Conservation (phyloP, 2,888 invertebrate genomes). For the Carcina quercana region DNA sequence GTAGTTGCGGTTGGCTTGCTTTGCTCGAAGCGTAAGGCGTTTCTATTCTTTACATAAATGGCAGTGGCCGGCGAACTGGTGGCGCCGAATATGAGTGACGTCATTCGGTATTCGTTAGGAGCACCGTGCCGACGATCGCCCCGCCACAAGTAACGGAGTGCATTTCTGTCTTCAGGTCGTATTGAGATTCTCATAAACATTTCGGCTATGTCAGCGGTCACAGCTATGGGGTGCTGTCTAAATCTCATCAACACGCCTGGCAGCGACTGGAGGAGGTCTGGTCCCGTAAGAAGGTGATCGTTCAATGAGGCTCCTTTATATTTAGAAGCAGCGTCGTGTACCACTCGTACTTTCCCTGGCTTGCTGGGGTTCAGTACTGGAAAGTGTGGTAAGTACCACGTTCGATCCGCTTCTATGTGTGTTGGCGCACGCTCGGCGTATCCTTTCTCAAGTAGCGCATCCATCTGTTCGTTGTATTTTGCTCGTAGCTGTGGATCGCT, state of each 20-base stretch:
- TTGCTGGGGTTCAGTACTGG: conserved; percentile 25
- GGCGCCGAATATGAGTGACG: conserved; percentile 15
- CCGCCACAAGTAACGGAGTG: conserved; percentile 16
- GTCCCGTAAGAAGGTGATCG: conserved; percentile 13
- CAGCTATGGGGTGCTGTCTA: conserved; percentile 10
- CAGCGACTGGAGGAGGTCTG: conserved; percentile 17
- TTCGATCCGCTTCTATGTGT: not conserved
- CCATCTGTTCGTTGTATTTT: not conserved
- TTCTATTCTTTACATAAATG: conserved; percentile 19
- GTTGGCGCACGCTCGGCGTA: not conserved
- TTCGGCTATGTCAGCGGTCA: conserved; percentile 16
- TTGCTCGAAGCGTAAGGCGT: conserved; percentile 5
- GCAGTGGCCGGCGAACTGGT: conserved; percentile 19
- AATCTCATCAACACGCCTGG: conserved; percentile 19
- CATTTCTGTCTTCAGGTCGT: conserved; percentile 14
- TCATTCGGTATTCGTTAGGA: conserved; percentile 4
- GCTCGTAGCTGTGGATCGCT: not conserved
- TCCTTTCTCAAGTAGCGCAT: not conserved
- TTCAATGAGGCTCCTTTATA: conserved; percentile 13
- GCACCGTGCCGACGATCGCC: no score
- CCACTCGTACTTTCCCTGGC: conserved; percentile 10
- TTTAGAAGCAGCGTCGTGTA: conserved; percentile 10
- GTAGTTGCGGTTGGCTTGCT: conserved; percentile 7
- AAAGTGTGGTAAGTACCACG: conserved; percentile 28
- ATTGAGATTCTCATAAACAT: conserved; percentile 16